Evolutionary conservation across 2,113 vertebrate species (phyloP).

Genomic region (Meles meles): DNA sequence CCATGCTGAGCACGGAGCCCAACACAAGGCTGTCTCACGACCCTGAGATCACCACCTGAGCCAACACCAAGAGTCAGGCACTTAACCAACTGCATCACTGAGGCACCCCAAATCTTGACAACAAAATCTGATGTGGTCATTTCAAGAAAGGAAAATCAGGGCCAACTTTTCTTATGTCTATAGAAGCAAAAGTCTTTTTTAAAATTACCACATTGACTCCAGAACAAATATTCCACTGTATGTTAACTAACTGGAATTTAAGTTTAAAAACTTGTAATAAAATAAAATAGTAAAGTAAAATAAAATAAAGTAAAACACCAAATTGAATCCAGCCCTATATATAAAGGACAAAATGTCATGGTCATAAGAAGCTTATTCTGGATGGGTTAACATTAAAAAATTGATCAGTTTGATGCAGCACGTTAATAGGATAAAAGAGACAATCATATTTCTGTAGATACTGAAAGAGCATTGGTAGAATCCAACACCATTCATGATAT

Average conservation of each 20-base stretch:
- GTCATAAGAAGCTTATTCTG: background rate
- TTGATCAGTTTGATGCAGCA: background rate
- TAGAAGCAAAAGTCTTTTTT: background rate
- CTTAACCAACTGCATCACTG: background rate
- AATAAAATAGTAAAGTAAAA: too few species aligned
- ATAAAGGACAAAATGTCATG: background rate
- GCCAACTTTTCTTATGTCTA: background rate
- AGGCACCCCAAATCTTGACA: background rate
- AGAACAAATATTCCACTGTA: background rate
- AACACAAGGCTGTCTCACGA: background rate
- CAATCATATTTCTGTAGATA: background rate
- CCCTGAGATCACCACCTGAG: background rate
- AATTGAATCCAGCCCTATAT: background rate
- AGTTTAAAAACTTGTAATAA: background rate
- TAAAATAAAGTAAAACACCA: too few species aligned
- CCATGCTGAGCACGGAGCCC: rapidly evolving
- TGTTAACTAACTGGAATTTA: background rate
- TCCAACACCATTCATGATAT: background rate
- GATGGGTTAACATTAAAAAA: background rate
- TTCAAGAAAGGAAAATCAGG: background rate
- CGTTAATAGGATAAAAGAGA: background rate
- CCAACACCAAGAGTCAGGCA: background rate
- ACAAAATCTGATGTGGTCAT: background rate
- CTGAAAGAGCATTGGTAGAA: background rate
- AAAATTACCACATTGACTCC: background rate